These are phyloP conservation scores for Leptopterna dolabrata DNA, from an alignment of 2,888 invertebrate species.

Conservation along the genomic window DNA sequence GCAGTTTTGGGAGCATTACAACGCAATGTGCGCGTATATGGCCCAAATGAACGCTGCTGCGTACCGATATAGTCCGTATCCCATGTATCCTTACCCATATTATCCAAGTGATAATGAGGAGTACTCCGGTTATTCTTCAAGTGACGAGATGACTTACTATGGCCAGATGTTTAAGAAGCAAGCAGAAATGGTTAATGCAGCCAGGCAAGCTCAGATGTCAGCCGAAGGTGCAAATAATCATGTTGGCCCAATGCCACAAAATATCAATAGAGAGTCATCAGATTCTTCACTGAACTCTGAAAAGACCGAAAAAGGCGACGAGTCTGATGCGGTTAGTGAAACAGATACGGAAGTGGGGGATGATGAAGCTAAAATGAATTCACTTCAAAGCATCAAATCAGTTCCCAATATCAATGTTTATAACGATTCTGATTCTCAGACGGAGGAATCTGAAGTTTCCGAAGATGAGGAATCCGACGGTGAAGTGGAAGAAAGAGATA, in stretches of 20 bases:
- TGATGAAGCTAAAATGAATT: constrained; percentile 60
- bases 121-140: constrained; percentile 67
- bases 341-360: constrained; percentile 52
- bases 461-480: constrained; percentile 62
- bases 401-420: constrained; percentile 71
- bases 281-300: constrained; percentile 36
- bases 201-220: neutral
- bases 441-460: constrained; percentile 65
- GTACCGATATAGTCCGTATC: constrained; percentile 63
- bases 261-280: constrained; percentile 30
- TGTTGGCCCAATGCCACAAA: neutral
- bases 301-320: constrained; percentile 63
- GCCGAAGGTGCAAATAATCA: neutral
- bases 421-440: constrained; percentile 64
- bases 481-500: constrained; percentile 57
- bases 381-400: constrained; percentile 70
- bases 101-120: constrained; percentile 65
- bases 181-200: constrained; percentile 30
- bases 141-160: constrained; percentile 68
- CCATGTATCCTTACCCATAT: constrained; percentile 65
- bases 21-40: constrained; percentile 64
- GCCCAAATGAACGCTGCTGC: constrained; percentile 63
- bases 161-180: constrained; percentile 58
- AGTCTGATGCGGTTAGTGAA: constrained; percentile 61
- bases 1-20: constrained; percentile 64